phyloP scores from a whole-genome alignment of 2,888 invertebrate genomes.

The Cephus sareptanus region DNA sequence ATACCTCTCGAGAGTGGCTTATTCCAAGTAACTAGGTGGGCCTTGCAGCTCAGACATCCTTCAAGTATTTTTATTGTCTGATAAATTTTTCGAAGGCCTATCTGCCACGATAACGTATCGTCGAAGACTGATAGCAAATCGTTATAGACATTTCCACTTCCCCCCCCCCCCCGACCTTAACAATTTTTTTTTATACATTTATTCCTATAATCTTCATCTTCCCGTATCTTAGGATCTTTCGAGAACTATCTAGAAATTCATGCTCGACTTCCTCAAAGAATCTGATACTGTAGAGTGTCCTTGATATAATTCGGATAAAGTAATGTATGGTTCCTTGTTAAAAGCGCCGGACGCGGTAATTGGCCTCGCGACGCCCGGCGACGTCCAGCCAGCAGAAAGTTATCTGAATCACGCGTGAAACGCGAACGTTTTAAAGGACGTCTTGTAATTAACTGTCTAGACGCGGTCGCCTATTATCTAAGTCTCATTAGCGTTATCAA shows the following conservation, averaged over 20 bases:
- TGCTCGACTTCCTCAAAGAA: neutral
- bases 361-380: neutral
- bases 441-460: slow-evolving; percentile 62
- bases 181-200: neutral
- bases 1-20: neutral
- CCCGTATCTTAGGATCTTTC: neutral
- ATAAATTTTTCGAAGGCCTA: neutral
- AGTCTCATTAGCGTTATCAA: slow-evolving; percentile 62
- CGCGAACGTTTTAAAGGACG: slow-evolving; percentile 53
- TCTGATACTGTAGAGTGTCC: neutral
- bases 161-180: no score
- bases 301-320: neutral
- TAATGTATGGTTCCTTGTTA: neutral
- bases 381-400: neutral
- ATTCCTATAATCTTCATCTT: neutral
- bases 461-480: slow-evolving; percentile 59
- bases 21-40: neutral
- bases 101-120: neutral
- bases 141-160: neutral
- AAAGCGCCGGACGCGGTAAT: neutral
- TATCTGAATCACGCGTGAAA: slow-evolving; percentile 1
- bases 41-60: neutral
- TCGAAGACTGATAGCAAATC: neutral
- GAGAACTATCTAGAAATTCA: neutral
- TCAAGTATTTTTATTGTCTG: neutral